A percentile compares a stretch with the other conserved stretches of the same genome.
These are phyloP conservation scores for Acanthurus leucopareius DNA, from an alignment of 2,797 vertebrate genomes.

Conservation along the genomic window DNA sequence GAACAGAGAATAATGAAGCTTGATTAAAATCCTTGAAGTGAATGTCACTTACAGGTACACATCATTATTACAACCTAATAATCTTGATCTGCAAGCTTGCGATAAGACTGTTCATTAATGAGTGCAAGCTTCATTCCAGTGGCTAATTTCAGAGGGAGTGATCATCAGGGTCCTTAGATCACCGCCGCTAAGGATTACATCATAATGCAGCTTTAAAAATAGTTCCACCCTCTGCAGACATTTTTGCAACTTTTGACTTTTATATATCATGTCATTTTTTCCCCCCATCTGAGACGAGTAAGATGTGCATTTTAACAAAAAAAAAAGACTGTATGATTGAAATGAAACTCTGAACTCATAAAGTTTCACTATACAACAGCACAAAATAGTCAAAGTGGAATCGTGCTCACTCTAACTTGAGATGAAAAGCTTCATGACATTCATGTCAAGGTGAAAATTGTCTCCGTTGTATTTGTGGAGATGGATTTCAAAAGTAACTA, in stretches of 20 bases:
- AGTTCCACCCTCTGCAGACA: constrained; percentile 14
- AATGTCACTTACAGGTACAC: constrained; percentile 75
- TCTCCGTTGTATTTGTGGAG: constrained; percentile 1
- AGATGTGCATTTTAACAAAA: not conserved
- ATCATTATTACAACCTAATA: constrained; percentile 82
- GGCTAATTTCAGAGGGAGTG: constrained; percentile 69
- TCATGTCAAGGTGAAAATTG: not conserved
- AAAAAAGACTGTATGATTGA: not conserved
- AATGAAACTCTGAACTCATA: constrained; percentile 54
- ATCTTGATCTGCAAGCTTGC: constrained; percentile 76
- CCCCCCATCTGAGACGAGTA: not conserved
- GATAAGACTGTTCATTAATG: constrained; percentile 79
- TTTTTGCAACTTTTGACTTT: no score
- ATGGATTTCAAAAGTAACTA: constrained; percentile 1
- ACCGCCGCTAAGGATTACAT: constrained; percentile 36
- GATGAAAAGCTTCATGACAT: constrained; percentile 19
- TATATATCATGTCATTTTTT: no score
- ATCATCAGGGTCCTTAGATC: constrained; percentile 62
- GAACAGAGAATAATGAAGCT: constrained; percentile 58
- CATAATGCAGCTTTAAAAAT: constrained; percentile 43
- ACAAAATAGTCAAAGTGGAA: constrained; percentile 12
- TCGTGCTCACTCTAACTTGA: constrained; percentile 2
- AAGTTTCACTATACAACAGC: not conserved
- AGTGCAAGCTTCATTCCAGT: constrained; percentile 66
- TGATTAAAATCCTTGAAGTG: constrained; percentile 76